phyloP scores from a whole-genome alignment of 2,113 vertebrate species.

The Phrynocephalus versicolor region DNA sequence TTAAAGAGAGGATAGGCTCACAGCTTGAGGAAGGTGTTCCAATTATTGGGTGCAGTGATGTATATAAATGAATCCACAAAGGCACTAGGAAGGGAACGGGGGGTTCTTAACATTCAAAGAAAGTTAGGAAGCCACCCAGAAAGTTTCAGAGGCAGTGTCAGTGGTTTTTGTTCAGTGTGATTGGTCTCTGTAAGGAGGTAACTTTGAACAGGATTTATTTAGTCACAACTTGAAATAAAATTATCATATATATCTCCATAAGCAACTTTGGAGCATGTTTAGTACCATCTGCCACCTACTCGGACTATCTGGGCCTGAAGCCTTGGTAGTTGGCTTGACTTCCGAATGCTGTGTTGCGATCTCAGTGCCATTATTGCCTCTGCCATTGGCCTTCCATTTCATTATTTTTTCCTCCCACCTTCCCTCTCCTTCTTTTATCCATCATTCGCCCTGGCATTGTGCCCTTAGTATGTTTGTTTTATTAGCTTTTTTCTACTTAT shows the following conservation, averaged over 20 bases:
- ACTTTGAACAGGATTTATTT: neutral
- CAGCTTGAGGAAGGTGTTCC: conserved; percentile 38
- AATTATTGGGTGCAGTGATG: conserved; percentile 49
- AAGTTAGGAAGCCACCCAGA: conserved; percentile 25
- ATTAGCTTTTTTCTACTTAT: too few species aligned
- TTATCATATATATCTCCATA: neutral
- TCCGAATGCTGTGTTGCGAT: too few species aligned
- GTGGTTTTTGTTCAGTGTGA: conserved; percentile 19
- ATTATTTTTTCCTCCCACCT: too few species aligned
- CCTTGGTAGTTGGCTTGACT: too few species aligned
- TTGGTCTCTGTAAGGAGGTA: conserved; percentile 28
- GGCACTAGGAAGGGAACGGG: conserved; percentile 21
- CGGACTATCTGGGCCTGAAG: too few species aligned
- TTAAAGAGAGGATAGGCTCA: conserved; percentile 35
- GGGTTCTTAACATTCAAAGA: conserved; percentile 22
- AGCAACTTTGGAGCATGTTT: too few species aligned
- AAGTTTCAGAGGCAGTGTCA: conserved; percentile 24
- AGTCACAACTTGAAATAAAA: neutral
- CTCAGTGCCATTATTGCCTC: too few species aligned
- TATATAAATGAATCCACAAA: conserved; percentile 24
- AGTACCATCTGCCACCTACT: too few species aligned
- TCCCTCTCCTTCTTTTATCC: too few species aligned
- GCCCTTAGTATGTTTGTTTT: too few species aligned
- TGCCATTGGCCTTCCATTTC: too few species aligned
- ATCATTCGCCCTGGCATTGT: too few species aligned